These are phyloP conservation scores for Conger conger DNA, from an alignment of 2,113 vertebrate species.

Conservation along the genomic window DNA sequence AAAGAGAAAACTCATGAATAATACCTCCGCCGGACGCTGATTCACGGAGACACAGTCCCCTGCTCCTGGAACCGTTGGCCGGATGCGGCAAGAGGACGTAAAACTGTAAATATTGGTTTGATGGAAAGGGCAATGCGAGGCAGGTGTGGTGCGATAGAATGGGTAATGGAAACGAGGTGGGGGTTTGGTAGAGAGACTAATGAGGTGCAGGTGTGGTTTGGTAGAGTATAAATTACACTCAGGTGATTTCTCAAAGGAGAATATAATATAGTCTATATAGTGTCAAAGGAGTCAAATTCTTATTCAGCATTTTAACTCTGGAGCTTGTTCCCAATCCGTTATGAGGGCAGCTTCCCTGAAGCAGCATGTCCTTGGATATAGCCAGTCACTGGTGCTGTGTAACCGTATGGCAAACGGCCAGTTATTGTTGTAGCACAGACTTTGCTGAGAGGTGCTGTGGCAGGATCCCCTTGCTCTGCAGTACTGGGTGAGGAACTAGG, in stretches of 20 bases:
- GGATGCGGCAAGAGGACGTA: background rate
- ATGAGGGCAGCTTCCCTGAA: background rate
- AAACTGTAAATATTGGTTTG: background rate
- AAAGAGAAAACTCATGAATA: conserved; percentile 7
- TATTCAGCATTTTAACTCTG: background rate
- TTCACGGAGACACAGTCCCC: background rate
- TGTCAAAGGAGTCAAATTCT: background rate
- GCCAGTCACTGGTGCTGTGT: background rate
- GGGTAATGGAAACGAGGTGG: too few species aligned
- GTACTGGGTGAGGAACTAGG: conserved; percentile 44
- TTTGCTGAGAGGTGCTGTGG: conserved; percentile 9
- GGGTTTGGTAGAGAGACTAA: background rate
- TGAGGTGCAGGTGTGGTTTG: background rate
- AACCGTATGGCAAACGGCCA: background rate
- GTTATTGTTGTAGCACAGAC: background rate
- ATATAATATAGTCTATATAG: too few species aligned
- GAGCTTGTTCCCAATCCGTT: background rate
- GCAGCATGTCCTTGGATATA: background rate
- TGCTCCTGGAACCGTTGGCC: background rate
- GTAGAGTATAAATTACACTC: background rate
- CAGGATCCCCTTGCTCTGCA: conserved; percentile 57
- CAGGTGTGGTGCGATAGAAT: background rate
- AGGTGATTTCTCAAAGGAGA: background rate
- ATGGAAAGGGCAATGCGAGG: background rate
- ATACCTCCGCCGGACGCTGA: background rate